Percentiles rank a stretch among this genome's conserved stretches.
Evolutionary conservation across 2,888 invertebrate species (phyloP).

Genomic region (Macaria liturata): DNA sequence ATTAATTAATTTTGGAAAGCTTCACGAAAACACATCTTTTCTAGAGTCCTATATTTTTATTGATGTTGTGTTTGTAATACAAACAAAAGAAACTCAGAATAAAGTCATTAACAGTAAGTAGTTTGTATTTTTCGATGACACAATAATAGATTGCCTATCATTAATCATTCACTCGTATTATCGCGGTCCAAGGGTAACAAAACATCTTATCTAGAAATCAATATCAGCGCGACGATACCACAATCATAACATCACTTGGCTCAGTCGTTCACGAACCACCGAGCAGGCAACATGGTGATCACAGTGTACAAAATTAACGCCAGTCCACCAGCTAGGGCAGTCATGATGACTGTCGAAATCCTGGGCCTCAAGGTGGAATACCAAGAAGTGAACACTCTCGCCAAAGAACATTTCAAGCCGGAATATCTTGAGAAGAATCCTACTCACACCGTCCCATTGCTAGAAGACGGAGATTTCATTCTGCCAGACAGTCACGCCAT

Average conservation of each 20-base stretch:
- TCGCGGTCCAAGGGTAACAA: background rate
- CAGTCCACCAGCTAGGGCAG: conserved; percentile 49
- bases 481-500: conserved; percentile 56
- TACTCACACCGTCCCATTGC: conserved; percentile 46
- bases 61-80: background rate
- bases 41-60: too few relatives aligned
- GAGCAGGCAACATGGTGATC: conserved; percentile 39
- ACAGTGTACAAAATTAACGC: conserved; percentile 42
- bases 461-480: conserved; percentile 54
- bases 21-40: too few relatives aligned
- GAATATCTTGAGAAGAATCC: conserved; percentile 53
- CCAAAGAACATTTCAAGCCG: conserved; percentile 40
- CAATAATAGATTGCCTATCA: too few relatives aligned
- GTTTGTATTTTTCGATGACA: too few relatives aligned
- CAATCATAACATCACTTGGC: too few relatives aligned
- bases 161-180: too few relatives aligned
- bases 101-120: too few relatives aligned
- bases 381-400: conserved; percentile 35
- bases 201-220: conserved; percentile 4
- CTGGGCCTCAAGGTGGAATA: conserved; percentile 44
- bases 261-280: too few relatives aligned
- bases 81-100: too few relatives aligned
- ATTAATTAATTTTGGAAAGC: too few relatives aligned
- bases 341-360: conserved; percentile 45
- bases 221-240: conserved; percentile 1